phyloP scores from a whole-genome alignment of 2,797 vertebrate species.

The Catamblyrhynchus diadema region DNA sequence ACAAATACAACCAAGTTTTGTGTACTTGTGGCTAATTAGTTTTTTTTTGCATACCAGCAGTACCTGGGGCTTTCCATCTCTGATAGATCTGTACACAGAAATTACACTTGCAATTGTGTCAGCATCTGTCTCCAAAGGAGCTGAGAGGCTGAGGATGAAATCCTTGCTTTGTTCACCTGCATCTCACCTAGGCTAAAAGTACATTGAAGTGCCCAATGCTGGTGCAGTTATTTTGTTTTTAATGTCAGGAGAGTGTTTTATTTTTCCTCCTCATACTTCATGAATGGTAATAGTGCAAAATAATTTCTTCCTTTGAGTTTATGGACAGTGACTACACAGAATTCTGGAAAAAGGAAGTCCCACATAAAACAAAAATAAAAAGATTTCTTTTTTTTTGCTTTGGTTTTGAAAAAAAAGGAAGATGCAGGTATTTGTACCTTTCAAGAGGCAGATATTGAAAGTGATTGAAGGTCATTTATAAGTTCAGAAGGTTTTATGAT shows the following conservation, averaged over 20 bases:
- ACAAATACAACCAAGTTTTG: neutral
- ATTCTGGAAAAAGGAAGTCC: neutral
- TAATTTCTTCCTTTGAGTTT: neutral
- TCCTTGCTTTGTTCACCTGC: neutral
- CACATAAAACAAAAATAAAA: neutral
- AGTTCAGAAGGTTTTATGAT: neutral
- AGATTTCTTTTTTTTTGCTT: accelerated
- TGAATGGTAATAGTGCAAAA: neutral
- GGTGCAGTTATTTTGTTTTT: neutral
- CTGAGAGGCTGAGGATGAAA: neutral
- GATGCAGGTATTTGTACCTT: neutral
- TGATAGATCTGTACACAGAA: neutral
- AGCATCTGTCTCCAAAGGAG: neutral
- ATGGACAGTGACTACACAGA: neutral
- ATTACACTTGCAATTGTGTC: neutral
- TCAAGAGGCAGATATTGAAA: neutral
- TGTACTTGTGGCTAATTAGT: neutral
- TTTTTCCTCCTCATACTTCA: neutral
- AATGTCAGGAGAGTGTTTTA: neutral
- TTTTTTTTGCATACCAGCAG: neutral
- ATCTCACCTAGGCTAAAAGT: neutral
- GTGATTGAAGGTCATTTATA: neutral
- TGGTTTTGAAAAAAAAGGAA: neutral
- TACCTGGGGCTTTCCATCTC: neutral
- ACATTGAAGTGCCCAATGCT: accelerated